phyloP scores from a whole-genome alignment of 2,888 invertebrate genomes.

The Dolichopus griseipennis region DNA sequence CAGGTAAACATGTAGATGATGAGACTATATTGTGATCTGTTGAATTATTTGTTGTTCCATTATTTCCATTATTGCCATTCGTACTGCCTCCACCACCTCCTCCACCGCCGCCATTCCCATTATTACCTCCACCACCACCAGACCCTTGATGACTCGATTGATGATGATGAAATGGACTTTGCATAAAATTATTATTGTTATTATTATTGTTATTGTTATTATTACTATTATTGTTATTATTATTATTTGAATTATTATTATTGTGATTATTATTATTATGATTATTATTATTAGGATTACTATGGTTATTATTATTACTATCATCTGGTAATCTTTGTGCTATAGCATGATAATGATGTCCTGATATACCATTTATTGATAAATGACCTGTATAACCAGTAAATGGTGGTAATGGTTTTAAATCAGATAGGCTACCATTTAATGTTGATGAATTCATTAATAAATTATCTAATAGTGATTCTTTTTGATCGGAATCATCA shows the following conservation, averaged over 20 bases:
- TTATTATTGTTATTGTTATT: slow-evolving; percentile 8
- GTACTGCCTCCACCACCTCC: slow-evolving; percentile 26
- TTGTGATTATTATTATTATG: slow-evolving; percentile 22
- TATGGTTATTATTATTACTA: slow-evolving; percentile 70
- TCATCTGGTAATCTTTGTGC: slow-evolving; percentile 67
- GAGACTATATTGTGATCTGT: slow-evolving; percentile 65
- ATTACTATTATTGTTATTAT: not conserved
- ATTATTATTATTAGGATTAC: slow-evolving; percentile 55
- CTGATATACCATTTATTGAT: slow-evolving; percentile 79
- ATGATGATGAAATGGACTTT: slow-evolving; percentile 27
- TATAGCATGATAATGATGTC: slow-evolving; percentile 79
- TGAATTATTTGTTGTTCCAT: slow-evolving; percentile 28
- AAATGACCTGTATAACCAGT: slow-evolving; percentile 77
- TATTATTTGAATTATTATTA: slow-evolving; percentile 15
- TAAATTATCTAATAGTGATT: slow-evolving; percentile 56
- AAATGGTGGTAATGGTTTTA: slow-evolving; percentile 79
- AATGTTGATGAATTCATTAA: slow-evolving; percentile 49
- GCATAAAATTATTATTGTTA: slow-evolving; percentile 19
- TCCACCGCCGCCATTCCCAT: slow-evolving; percentile 23
- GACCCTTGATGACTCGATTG: slow-evolving; percentile 20
- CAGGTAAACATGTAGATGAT: slow-evolving; percentile 60
- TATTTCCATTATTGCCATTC: slow-evolving; percentile 11
- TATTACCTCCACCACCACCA: slow-evolving; percentile 24
- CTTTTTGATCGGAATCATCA: slow-evolving; percentile 41
- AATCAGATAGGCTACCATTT: slow-evolving; percentile 59